Percentiles rank a stretch among this genome's conserved stretches.
These are phyloP conservation scores for Eupithecia inturbata DNA, from an alignment of 2,888 invertebrate genomes.

Conservation along the genomic window DNA sequence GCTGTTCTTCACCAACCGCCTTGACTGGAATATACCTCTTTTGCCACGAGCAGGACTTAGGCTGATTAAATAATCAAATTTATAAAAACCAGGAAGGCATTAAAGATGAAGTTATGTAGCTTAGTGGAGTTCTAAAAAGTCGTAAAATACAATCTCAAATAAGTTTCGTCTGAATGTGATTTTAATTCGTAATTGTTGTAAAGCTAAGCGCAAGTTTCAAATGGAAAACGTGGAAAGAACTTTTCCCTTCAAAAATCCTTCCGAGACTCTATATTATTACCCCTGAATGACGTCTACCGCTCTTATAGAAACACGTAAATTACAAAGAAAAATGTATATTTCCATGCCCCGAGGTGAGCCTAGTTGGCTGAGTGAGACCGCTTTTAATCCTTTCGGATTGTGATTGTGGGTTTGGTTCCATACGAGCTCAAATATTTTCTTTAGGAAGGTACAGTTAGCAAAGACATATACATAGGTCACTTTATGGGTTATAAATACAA, in stretches of 20 bases:
- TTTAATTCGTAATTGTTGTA: background rate
- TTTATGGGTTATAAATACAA: too few species aligned
- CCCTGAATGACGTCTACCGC: background rate
- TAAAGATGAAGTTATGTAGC: too few species aligned
- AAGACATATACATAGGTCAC: too few species aligned
- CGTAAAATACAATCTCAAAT: too few species aligned
- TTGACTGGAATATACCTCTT: too few species aligned
- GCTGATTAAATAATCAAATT: too few species aligned
- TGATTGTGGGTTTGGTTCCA: background rate
- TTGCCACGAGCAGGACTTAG: too few species aligned
- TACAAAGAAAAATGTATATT: background rate
- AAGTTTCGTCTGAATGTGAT: background rate
- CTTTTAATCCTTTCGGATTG: background rate
- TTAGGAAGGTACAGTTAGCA: too few species aligned
- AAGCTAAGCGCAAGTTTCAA: background rate
- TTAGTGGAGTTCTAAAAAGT: too few species aligned
- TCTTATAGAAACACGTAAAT: background rate
- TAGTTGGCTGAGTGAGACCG: background rate
- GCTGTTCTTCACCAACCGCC: too few species aligned
- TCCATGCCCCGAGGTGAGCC: constrained; percentile 1
- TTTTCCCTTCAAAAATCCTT: too few species aligned
- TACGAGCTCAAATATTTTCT: background rate
- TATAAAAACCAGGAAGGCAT: too few species aligned
- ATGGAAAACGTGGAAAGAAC: background rate
- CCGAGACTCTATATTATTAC: background rate